These are phyloP conservation scores for Trinorchestia longiramus DNA, from an alignment of 1,140 invertebrate genomes.

Conservation along the genomic window DNA sequence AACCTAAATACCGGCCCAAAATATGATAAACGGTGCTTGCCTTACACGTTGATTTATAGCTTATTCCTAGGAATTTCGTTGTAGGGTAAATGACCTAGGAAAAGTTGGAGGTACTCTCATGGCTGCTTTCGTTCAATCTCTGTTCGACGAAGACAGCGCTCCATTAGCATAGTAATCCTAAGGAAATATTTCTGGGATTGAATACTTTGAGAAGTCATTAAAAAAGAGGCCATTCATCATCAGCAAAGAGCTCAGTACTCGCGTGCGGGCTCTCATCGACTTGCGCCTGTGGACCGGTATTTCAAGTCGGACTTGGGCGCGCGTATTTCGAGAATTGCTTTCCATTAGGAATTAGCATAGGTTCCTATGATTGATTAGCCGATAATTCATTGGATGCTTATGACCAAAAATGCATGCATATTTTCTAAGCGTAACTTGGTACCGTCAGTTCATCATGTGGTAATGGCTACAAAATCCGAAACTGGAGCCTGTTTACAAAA, in stretches of 20 bases:
- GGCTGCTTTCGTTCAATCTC: slow-evolving; percentile 17
- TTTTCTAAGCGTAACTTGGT: background rate
- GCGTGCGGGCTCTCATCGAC: background rate
- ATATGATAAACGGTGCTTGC: background rate
- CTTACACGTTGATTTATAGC: background rate
- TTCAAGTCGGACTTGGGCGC: background rate
- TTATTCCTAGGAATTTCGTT: background rate
- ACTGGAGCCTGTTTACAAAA: background rate
- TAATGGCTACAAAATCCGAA: background rate
- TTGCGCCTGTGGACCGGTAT: background rate
- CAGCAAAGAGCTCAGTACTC: slow-evolving; percentile 28
- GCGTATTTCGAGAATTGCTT: slow-evolving; percentile 47
- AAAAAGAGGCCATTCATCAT: slow-evolving; percentile 50
- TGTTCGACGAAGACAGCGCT: slow-evolving; percentile 5
- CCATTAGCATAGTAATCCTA: slow-evolving; percentile 51
- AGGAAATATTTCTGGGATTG: slow-evolving; percentile 54
- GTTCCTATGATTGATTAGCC: slow-evolving; percentile 25
- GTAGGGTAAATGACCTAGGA: background rate
- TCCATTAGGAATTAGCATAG: slow-evolving; percentile 55
- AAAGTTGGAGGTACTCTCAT: background rate
- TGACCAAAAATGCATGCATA: slow-evolving; percentile 45
- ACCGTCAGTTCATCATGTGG: background rate
- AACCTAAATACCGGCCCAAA: background rate
- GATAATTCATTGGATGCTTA: slow-evolving; percentile 49
- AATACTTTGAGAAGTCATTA: slow-evolving; percentile 51